Evolutionary conservation across 2,797 vertebrate genomes (phyloP).

Genomic region (Chrosomus eos): DNA sequence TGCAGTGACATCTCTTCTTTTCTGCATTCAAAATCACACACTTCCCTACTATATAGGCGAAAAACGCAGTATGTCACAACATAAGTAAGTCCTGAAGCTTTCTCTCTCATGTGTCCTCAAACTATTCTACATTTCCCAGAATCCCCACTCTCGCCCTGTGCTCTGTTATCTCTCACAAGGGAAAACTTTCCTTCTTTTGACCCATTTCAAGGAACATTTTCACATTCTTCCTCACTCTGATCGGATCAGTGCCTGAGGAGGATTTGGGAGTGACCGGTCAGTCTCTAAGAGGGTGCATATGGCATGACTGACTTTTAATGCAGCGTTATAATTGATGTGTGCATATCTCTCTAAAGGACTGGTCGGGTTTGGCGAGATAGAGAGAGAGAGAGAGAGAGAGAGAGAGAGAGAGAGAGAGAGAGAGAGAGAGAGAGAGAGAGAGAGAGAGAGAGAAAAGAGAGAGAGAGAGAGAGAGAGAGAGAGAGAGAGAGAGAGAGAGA

Average conservation of each 20-base stretch:
- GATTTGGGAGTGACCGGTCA: slow-evolving; percentile 44
- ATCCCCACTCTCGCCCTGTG: not conserved
- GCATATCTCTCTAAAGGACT: slow-evolving; percentile 64
- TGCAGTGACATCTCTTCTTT: not conserved
- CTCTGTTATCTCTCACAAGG: slow-evolving; percentile 17
- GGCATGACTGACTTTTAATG: slow-evolving; percentile 60
- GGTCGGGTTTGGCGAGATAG: slow-evolving; percentile 59
- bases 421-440: too few species aligned
- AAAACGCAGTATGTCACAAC: too few species aligned
- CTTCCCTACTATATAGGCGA: too few species aligned
- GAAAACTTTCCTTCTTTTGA: slow-evolving; percentile 8
- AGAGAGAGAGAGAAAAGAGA: not conserved
- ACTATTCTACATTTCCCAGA: slow-evolving; percentile 16
- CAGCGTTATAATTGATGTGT: slow-evolving; percentile 69
- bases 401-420: too few species aligned
- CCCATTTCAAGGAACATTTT: slow-evolving; percentile 25
- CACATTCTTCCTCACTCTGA: not conserved
- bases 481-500: too few species aligned
- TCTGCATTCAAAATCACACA: too few species aligned
- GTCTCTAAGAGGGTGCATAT: slow-evolving; percentile 47
- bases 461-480: not conserved
- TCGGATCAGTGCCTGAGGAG: slow-evolving; percentile 36
- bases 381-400: too few species aligned
- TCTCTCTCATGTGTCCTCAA: not conserved
- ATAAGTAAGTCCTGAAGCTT: not conserved